Base-by-base conservation (phyloP, 1,140 invertebrate species). In the Sycobia sp. region DNA sequence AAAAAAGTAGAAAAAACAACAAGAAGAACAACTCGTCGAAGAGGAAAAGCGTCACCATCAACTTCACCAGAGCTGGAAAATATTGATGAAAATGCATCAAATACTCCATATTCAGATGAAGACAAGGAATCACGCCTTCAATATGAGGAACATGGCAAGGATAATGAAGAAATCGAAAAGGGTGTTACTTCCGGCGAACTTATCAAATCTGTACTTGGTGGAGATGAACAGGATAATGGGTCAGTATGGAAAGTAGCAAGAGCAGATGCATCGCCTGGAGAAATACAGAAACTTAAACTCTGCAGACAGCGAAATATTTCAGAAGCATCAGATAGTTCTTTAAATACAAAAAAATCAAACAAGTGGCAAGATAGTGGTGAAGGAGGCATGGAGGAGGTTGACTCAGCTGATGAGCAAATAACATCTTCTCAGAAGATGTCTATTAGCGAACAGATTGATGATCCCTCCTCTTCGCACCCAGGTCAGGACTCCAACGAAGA, bases 221-320 rank as follows among this genome's bases (percentile, higher is more conserved):
- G 67, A 16, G 71, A 76, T 16, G 66, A 74, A 22, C 67, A 73
- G 51, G 68, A 70, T 38, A 70, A 73, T 29, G 76, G 74, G 10
- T 80, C 77, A 4, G 76, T 83, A 11, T 84, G 83, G 83, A 83
- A 84, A 73, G 82, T 84, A n/a, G 80, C 83, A 46, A 76, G 81
- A 69, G 78, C 82, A 0, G 82, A 84, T 67, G 82, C 81, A 10
- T 82, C 81, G 0, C 81, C 81, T 13, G 83, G 83, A 7, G 82
- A 83, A 70, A 84, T 84, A 68, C 81, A 83, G 49, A 85, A 84
- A 66, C 65, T 85, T 7, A 84, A 84, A 66, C 70, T 84, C 29
- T 84, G 81, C 61, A 73, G 82, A 60, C 81, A 83, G 50, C 76
- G 80, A 41, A 82, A 79, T 66, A 74, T 72, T 29, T 79, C 80